These are phyloP conservation scores for Myanophis thanlyinensis DNA, from an alignment of 2,113 vertebrate genomes.

Conservation along the genomic window DNA sequence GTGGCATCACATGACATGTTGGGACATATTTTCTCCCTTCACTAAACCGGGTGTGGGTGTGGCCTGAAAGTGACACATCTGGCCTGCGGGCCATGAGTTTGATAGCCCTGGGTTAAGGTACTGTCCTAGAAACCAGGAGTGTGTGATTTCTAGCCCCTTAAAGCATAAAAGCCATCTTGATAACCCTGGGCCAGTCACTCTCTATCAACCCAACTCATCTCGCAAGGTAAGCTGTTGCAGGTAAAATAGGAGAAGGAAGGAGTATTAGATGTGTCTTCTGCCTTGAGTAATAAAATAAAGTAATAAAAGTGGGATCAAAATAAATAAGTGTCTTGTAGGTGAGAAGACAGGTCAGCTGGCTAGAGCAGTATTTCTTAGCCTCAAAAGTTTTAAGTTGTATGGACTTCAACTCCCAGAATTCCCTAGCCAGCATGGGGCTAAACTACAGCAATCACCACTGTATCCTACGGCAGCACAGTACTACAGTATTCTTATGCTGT, in stretches of 20 bases:
- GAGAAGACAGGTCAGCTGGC: background rate
- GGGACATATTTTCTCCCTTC: too few species aligned
- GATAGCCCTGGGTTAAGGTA: background rate
- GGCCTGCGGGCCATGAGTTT: too few species aligned
- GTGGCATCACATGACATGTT: too few species aligned
- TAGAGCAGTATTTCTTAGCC: background rate
- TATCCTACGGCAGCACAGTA: background rate
- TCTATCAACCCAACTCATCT: background rate
- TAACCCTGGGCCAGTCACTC: background rate
- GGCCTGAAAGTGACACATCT: too few species aligned
- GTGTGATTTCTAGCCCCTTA: background rate
- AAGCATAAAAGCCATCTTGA: background rate
- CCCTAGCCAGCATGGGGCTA: background rate
- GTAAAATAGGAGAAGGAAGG: background rate
- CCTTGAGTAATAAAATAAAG: background rate
- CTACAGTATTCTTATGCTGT: too few species aligned
- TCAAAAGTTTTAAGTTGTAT: background rate
- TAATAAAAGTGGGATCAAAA: background rate
- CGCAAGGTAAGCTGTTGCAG: background rate
- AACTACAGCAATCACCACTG: background rate
- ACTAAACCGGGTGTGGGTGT: too few species aligned
- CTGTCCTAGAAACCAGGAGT: background rate
- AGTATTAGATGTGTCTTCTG: background rate
- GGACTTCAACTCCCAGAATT: background rate
- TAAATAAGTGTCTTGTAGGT: background rate